phyloP scores from a whole-genome alignment of 2,797 vertebrate species.

The Pipistrellus nathusii region DNA sequence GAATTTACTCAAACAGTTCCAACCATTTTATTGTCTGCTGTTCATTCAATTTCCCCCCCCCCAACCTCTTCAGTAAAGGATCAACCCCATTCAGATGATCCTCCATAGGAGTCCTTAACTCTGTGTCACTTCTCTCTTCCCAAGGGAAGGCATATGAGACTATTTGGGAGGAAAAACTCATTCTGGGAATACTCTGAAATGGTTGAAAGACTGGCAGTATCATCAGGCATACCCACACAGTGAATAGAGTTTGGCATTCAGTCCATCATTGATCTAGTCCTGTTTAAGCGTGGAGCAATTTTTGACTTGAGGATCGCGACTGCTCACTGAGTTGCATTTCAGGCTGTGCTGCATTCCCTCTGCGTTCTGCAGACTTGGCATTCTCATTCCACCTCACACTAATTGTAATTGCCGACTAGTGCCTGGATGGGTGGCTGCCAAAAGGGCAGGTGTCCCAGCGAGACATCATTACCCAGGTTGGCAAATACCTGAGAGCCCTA shows the following conservation, averaged over 20 bases:
- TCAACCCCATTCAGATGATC: neutral
- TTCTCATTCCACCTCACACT: constrained; percentile 51
- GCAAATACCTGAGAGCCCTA: constrained; percentile 75
- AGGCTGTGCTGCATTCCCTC: constrained; percentile 26
- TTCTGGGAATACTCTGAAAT: neutral
- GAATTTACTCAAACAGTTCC: neutral
- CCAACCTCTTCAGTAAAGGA: neutral
- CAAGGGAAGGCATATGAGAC: neutral
- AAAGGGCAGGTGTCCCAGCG: constrained; percentile 76
- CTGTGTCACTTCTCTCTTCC: neutral
- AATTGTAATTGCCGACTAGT: constrained; percentile 77
- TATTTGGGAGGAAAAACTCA: neutral
- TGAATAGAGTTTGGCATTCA: constrained; percentile 43
- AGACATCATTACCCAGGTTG: constrained; percentile 82
- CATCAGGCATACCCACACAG: constrained; percentile 5
- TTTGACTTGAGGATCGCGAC: constrained; percentile 60
- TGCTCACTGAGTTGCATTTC: constrained; percentile 49
- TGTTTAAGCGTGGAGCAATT: constrained; percentile 41
- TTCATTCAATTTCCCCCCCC: neutral
- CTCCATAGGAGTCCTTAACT: neutral
- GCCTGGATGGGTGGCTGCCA: constrained; percentile 73
- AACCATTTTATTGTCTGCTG: neutral
- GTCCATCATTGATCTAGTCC: constrained; percentile 51
- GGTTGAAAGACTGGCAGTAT: constrained; percentile 5
- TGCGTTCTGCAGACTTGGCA: constrained; percentile 68